A percentile compares a stretch with the other conserved stretches of the same genome.
Evolutionary conservation across 2,888 invertebrate genomes (phyloP).

Genomic region (Parascotia fuliginaria): DNA sequence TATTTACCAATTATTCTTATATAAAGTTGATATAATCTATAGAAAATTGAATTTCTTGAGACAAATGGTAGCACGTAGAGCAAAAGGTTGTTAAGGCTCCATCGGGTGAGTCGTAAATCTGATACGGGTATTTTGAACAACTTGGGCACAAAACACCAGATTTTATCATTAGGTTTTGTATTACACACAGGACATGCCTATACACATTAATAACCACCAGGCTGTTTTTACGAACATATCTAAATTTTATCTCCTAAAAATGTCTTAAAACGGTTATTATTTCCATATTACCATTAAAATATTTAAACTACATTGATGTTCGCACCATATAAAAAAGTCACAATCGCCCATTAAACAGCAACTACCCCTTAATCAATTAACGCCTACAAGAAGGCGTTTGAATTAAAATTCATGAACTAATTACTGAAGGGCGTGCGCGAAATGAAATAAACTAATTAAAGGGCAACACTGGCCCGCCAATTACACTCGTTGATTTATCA

Average conservation of each 20-base stretch:
- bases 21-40: neutral
- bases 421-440: conserved; percentile 64
- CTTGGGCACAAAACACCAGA: conserved; percentile 25
- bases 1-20: neutral
- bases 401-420: conserved; percentile 70
- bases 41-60: neutral
- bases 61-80: neutral
- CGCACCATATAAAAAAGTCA: conserved; percentile 16
- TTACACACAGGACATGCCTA: conserved; percentile 19
- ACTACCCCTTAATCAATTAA: conserved; percentile 49
- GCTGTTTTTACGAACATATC: conserved; percentile 15
- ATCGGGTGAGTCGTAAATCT: conserved; percentile 23
- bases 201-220: conserved; percentile 2
- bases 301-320: conserved; percentile 12
- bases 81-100: conserved; percentile 4
- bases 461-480: conserved; percentile 65
- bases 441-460: conserved; percentile 76
- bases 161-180: conserved; percentile 37
- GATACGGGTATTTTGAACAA: conserved; percentile 13
- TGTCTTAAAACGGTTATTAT: neutral
- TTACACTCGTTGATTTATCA: conserved; percentile 77
- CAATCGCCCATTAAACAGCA: conserved; percentile 9
- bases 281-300: neutral
- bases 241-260: neutral
- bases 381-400: conserved; percentile 46